phyloP scores from a whole-genome alignment of 2,888 invertebrate genomes.

The Cephus pygmeus region DNA sequence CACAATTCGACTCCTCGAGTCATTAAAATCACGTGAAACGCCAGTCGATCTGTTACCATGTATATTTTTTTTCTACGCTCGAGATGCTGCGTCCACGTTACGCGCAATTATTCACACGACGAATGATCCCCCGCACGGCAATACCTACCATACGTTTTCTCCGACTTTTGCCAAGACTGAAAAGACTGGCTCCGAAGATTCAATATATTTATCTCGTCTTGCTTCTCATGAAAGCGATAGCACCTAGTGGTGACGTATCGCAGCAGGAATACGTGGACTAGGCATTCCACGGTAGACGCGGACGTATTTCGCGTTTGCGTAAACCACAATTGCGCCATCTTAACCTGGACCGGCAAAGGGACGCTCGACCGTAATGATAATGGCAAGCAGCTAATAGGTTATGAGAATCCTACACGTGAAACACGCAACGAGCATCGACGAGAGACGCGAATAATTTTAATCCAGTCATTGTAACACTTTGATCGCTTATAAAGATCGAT shows the following conservation, averaged over 20 bases:
- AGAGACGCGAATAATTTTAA: background rate
- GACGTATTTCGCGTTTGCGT: conserved; percentile 13
- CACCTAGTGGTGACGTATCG: background rate
- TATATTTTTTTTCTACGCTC: background rate
- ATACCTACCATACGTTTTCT: background rate
- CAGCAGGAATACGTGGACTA: background rate
- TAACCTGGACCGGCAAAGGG: conserved; percentile 9
- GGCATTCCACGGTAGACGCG: background rate
- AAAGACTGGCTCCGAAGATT: background rate
- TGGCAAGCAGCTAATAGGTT: conserved; percentile 14
- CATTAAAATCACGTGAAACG: background rate
- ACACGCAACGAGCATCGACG: background rate
- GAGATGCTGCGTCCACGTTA: background rate
- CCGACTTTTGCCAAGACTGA: background rate
- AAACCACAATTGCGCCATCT: conserved; percentile 15
- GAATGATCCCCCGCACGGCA: background rate
- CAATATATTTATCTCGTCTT: background rate
- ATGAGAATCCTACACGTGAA: background rate
- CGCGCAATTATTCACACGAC: background rate
- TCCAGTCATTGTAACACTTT: background rate
- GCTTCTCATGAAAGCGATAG: background rate
- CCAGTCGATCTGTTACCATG: background rate
- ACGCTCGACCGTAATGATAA: conserved; percentile 20
- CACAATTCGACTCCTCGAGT: background rate
- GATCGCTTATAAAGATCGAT: background rate